A percentile compares a stretch with the other conserved stretches of the same genome.
phyloP scores from a whole-genome alignment of 2,113 vertebrate species.

The Platycercus adscitus region DNA sequence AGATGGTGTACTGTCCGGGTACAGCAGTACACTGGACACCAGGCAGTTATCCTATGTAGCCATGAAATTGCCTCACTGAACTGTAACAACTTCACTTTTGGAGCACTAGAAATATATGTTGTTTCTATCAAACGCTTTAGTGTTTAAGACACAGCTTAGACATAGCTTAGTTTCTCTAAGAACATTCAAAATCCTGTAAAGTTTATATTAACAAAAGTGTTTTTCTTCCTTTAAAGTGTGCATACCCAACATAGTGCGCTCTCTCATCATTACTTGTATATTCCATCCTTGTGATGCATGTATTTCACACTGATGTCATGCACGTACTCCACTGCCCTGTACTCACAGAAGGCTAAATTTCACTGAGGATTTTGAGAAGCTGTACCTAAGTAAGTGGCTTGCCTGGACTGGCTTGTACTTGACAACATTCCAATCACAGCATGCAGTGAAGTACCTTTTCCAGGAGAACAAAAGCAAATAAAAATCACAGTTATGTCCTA shows the following conservation, averaged over 20 bases:
- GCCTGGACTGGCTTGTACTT: not conserved
- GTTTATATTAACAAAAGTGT: not conserved
- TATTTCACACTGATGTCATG: not conserved
- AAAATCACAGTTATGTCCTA: not conserved
- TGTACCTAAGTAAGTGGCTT: not conserved
- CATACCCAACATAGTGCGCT: fast-evolving
- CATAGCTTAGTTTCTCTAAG: not conserved
- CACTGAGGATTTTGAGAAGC: not conserved
- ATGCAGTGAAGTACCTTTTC: not conserved
- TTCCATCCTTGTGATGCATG: not conserved
- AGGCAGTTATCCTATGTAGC: fast-evolving
- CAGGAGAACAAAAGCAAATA: not conserved
- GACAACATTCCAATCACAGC: not conserved
- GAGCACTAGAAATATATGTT: not conserved
- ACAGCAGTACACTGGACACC: not conserved
- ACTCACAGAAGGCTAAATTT: not conserved
- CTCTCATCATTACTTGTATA: not conserved
- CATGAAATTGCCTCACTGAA: not conserved
- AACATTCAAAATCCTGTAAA: not conserved
- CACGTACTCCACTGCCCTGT: not conserved
- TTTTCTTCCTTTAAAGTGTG: not conserved
- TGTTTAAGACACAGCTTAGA: not conserved
- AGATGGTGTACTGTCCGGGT: too few species aligned
- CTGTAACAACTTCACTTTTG: not conserved
- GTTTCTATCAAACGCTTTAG: not conserved